phyloP scores from a whole-genome alignment of 2,888 invertebrate genomes.

The Sthenelais limicola region DNA sequence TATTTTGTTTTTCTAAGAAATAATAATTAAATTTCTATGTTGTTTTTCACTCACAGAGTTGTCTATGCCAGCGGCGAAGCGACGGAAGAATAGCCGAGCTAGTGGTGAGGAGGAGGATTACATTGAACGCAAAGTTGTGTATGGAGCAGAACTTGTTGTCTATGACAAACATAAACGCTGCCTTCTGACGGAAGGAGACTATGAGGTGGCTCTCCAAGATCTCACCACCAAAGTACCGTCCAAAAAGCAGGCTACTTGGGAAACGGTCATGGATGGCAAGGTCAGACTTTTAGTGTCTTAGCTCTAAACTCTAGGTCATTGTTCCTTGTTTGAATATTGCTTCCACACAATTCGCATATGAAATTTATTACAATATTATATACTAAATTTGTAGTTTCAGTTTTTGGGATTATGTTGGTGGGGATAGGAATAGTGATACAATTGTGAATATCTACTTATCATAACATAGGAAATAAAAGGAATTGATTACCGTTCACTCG shows the following conservation, averaged over 20 bases:
- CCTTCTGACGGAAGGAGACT: constrained; percentile 89
- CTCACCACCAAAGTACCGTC: constrained; percentile 76
- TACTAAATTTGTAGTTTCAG: no score
- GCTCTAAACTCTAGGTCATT: no score
- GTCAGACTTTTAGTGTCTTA: constrained; percentile 61
- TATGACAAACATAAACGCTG: constrained; percentile 93
- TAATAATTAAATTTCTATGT: background rate
- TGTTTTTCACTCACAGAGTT: background rate
- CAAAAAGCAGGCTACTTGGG: constrained; percentile 83
- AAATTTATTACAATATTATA: no score
- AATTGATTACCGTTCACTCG: background rate
- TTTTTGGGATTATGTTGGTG: no score
- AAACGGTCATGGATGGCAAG: constrained; percentile 77
- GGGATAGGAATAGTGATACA: no score
- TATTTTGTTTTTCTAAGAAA: background rate
- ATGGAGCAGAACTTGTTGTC: constrained; percentile 78
- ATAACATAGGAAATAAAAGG: no score
- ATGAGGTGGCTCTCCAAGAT: constrained; percentile 82
- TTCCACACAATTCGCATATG: no score
- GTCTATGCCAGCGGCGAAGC: background rate
- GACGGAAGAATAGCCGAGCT: constrained; percentile 25
- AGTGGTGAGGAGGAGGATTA: constrained; percentile 6
- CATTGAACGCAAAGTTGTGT: constrained; percentile 35
- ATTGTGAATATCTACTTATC: no score
- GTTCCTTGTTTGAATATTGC: no score